Percentiles rank a stretch among this genome's conserved stretches.
Evolutionary conservation across 2,797 vertebrate genomes (phyloP).

Genomic region (Meda fulgida): DNA sequence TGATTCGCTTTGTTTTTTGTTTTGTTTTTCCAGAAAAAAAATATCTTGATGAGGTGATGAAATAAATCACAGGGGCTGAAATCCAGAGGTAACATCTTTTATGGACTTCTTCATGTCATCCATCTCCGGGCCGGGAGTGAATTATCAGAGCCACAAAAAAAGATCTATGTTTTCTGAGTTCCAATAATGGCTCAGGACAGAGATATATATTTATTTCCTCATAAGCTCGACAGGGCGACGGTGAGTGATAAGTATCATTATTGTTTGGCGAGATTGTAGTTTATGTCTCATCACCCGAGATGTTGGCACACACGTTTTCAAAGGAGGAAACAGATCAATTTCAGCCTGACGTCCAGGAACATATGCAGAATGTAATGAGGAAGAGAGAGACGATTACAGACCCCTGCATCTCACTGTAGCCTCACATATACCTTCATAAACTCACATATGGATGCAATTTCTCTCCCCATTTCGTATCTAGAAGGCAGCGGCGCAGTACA

Average conservation of each 20-base stretch:
- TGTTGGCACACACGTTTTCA: conserved; percentile 85
- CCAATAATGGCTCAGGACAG: conserved; percentile 78
- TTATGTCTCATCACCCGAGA: conserved; percentile 85
- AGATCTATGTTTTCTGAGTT: conserved; percentile 91
- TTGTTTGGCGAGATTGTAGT: conserved; percentile 90
- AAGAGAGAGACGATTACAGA: conserved; percentile 71
- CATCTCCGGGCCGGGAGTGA: conserved; percentile 89
- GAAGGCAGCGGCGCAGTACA: conserved; percentile 3
- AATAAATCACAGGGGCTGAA: conserved; percentile 91
- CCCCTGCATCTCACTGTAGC: conserved; percentile 73
- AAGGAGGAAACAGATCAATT: conserved; percentile 88
- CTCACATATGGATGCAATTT: conserved; percentile 32
- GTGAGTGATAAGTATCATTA: conserved; percentile 92
- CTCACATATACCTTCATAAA: conserved; percentile 52
- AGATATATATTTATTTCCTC: conserved; percentile 68
- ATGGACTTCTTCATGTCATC: conserved; percentile 92
- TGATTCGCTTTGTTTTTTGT: conserved; percentile 80
- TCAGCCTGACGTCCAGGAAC: conserved; percentile 85
- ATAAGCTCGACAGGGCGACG: conserved; percentile 75
- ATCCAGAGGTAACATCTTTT: conserved; percentile 95
- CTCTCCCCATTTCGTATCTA: conserved; percentile 1
- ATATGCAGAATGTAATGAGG: conserved; percentile 87
- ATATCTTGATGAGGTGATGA: conserved; percentile 90
- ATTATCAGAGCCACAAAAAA: conserved; percentile 87
- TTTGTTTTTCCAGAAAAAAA: conserved; percentile 71